A percentile compares a stretch with the other conserved stretches of the same genome.
These are phyloP conservation scores for Pharmacophagus antenor DNA, from an alignment of 2,888 invertebrate genomes.

Conservation along the genomic window DNA sequence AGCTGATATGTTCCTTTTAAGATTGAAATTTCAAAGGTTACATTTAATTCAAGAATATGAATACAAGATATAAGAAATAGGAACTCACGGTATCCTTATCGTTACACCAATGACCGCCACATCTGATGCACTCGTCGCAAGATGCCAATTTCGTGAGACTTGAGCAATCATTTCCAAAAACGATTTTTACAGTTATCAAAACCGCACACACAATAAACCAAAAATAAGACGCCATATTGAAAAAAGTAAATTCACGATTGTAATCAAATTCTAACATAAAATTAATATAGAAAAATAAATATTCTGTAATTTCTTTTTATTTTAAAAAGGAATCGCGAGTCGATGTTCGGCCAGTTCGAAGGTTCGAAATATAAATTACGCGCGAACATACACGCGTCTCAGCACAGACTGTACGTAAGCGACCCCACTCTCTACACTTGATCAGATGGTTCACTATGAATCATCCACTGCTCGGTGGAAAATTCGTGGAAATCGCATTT, in stretches of 20 bases:
- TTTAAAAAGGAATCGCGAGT: slow-evolving; percentile 18
- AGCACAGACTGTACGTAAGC: slow-evolving; percentile 48
- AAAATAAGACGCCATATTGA: slow-evolving; percentile 53
- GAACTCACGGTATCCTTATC: slow-evolving; percentile 46
- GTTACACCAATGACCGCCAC: slow-evolving; percentile 62
- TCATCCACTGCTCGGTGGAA: slow-evolving; percentile 52
- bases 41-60: background rate
- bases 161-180: slow-evolving; percentile 49
- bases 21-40: background rate
- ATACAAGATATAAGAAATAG: background rate
- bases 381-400: slow-evolving; percentile 44
- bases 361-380: slow-evolving; percentile 53
- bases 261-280: background rate
- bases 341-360: slow-evolving; percentile 27
- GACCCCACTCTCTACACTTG: slow-evolving; percentile 40
- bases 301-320: background rate
- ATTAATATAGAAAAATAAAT: background rate
- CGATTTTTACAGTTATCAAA: slow-evolving; percentile 50
- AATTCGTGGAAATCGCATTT: slow-evolving; percentile 59
- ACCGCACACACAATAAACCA: slow-evolving; percentile 53
- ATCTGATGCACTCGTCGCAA: slow-evolving; percentile 66
- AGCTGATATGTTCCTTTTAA: background rate
- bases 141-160: slow-evolving; percentile 38
- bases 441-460: slow-evolving; percentile 51
- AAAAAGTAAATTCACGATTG: slow-evolving; percentile 5